Evolutionary conservation across 2,888 invertebrate species (phyloP).

Genomic region (Acanthoscelides obtectus): DNA sequence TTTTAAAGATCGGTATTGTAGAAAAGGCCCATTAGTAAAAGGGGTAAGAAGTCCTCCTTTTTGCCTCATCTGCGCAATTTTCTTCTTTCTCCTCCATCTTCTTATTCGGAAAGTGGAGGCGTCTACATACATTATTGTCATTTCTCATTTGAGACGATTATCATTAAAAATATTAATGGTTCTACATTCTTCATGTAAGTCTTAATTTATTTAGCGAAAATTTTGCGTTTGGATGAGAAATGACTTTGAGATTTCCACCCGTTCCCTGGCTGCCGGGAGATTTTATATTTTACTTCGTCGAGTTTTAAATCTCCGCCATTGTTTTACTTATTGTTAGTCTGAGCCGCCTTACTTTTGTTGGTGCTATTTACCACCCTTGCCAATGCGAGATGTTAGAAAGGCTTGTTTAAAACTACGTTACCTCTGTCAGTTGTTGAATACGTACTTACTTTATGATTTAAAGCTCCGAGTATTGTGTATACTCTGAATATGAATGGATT

Average conservation of each 20-base stretch:
- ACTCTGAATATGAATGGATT: neutral
- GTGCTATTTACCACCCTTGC: constrained; percentile 5
- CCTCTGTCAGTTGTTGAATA: neutral
- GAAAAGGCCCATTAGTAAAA: constrained; percentile 33
- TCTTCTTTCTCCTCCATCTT: constrained; percentile 12
- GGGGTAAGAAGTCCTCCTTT: constrained; percentile 11
- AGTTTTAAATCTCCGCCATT: constrained; percentile 17
- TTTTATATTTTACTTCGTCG: constrained; percentile 29
- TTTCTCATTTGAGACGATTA: constrained; percentile 47
- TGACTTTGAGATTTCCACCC: constrained; percentile 30
- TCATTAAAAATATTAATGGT: constrained; percentile 50
- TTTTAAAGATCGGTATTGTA: neutral
- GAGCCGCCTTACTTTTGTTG: constrained; percentile 15
- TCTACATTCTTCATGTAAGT: constrained; percentile 46
- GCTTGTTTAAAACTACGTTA: neutral
- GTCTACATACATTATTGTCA: constrained; percentile 48
- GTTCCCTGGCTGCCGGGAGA: constrained; percentile 33
- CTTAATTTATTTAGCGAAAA: constrained; percentile 45
- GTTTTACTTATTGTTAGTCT: constrained; percentile 11
- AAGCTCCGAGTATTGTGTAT: neutral
- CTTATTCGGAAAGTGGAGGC: constrained; percentile 30
- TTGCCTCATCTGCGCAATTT: neutral
- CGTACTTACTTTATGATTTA: neutral
- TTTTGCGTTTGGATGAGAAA: constrained; percentile 40
- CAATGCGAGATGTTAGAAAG: neutral